Evolutionary conservation across 2,888 invertebrate genomes (phyloP), one percentile per base, ranked within the genome.

Genomic region (Mythimna impura): DNA sequence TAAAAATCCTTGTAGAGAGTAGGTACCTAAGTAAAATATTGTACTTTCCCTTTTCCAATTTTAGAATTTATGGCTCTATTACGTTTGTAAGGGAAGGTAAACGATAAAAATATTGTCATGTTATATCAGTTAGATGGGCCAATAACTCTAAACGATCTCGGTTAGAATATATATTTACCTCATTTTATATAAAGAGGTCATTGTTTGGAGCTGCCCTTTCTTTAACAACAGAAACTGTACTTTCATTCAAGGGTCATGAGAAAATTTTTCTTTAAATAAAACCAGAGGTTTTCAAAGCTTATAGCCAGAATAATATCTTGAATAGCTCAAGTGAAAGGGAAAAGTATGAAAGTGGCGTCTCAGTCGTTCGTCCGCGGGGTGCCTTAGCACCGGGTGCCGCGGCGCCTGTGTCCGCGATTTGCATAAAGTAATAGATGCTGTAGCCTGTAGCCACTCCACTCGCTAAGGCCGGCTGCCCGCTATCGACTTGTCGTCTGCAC

Each of bases 381-480:
- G 64, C 60, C 81, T 70, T n/a, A 62, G 60, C 61, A n/a, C 20
- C 34, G 40, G 50, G n/a, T 52, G 30, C 30, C 40, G 62, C 62
- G 68, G 10, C 8, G 43, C 34, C n/a, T 43, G 57, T 10, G 54
- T 63, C 62, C 62, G 30, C 64, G 61, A 83, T 83, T 85, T 79
- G 66, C 83, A 83, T 83, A 85, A 71, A 85, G 80, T 85, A 83
- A 85, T 85, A 80, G 73, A 62, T 36, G 76, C 66, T 68, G 78
- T 54, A 50, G 80, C 83, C 79, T 68, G 78, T 57, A 50, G 80
- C 83, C 79, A 67, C 66, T 85, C 70, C 60, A 68, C 60, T 9
- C 60, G 60, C 58, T 54, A 25, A 65, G 78, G 40, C 40, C 43
- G 60, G 52, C 72, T 14, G 65, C 54, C n/a, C 47, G 66, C 83